Evolutionary conservation across 2,888 invertebrate genomes (phyloP).

Genomic region (Dromius quadrimaculatus): DNA sequence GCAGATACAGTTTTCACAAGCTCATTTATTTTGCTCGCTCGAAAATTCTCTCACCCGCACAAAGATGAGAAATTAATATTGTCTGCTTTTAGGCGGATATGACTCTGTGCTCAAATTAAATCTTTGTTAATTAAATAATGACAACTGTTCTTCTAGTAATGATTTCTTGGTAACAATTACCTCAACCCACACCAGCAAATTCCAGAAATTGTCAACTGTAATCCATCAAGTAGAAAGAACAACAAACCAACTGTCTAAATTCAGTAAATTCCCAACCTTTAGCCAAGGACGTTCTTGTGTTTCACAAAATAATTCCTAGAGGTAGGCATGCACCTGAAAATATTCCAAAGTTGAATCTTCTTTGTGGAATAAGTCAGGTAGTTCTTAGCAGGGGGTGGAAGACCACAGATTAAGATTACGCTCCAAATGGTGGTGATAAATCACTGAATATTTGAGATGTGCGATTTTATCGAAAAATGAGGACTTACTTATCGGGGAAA

Average conservation of each 20-base stretch:
- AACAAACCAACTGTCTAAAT: background rate
- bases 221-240: conserved; percentile 1
- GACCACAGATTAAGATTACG: conserved; percentile 1
- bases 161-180: conserved; percentile 4
- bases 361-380: background rate
- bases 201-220: conserved; percentile 2
- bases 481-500: conserved; percentile 14
- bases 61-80: background rate
- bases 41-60: background rate
- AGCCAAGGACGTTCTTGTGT: background rate
- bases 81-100: background rate
- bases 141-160: background rate
- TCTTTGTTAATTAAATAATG: background rate
- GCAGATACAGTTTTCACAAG: too few species aligned
- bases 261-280: too few species aligned
- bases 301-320: background rate
- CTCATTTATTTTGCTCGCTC: background rate
- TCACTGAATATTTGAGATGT: background rate
- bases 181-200: conserved; percentile 2
- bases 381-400: background rate
- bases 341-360: background rate
- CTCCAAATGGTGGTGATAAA: conserved; percentile 20
- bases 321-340: background rate
- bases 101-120: background rate
- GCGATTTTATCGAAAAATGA: conserved; percentile 6